Conservation (phyloP, 1,140 invertebrate species). For the Lepidurus couesii region DNA sequence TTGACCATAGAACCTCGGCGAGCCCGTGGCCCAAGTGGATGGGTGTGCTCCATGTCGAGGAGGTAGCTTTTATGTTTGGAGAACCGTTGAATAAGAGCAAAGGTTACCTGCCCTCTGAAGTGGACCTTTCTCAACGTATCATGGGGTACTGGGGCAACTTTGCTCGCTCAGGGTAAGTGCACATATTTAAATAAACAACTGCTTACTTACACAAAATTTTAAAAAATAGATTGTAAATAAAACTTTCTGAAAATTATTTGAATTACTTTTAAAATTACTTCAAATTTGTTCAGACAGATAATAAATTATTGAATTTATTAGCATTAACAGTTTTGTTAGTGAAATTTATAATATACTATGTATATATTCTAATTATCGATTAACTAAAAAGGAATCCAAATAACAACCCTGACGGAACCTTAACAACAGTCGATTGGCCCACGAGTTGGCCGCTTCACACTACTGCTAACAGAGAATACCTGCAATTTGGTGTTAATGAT, state of each 20-base stretch:
- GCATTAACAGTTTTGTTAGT: neutral
- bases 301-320: too few species aligned
- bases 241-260: neutral
- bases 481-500: slow-evolving; percentile 72
- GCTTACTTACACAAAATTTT: too few species aligned
- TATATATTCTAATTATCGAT: neutral
- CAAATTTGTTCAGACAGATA: neutral
- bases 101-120: slow-evolving; percentile 70
- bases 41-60: slow-evolving; percentile 91
- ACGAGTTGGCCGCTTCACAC: slow-evolving; percentile 82
- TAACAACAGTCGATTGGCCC: slow-evolving; percentile 68
- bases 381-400: slow-evolving; percentile 55
- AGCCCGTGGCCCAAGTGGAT: slow-evolving; percentile 94
- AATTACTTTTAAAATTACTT: neutral
- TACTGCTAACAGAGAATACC: slow-evolving; percentile 70
- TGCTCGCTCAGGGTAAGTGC: slow-evolving; percentile 78
- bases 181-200: neutral
- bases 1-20: slow-evolving; percentile 74
- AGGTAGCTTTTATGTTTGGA: slow-evolving; percentile 91
- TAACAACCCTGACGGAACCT: slow-evolving; percentile 48
- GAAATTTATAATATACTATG: neutral
- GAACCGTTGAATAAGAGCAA: slow-evolving; percentile 76
- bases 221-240: neutral
- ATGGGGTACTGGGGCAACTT: slow-evolving; percentile 96
- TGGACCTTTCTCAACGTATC: slow-evolving; percentile 72